Evolutionary conservation across 2,888 invertebrate species (phyloP), one percentile per base, ranked within the genome.

Genomic region (Ischnus inquisitorius): DNA sequence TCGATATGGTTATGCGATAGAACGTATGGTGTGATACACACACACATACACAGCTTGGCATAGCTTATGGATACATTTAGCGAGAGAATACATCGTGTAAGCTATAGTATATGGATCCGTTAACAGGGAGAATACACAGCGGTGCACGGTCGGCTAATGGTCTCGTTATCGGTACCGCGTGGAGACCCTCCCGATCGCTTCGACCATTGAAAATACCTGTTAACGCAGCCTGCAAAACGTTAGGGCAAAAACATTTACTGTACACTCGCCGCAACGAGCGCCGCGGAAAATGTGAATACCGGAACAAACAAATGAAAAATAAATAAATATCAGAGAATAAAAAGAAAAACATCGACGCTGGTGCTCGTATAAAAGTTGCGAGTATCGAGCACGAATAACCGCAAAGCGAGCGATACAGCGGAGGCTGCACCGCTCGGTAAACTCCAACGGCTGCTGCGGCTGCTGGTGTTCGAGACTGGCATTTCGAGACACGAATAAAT

Each of bases 121-220:
- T 80, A 83, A 80, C 83, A 76, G 83, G 83, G 67, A 74, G 64
- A 64, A 79, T 72, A 77, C 80, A 80, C 80, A 72, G 84, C 81
- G 79, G 8, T 77, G 79, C 72, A 71, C 76, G 80, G 62, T 82
- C 82, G 80, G 83, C 84, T 87, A 87, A 86, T 87, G 87, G 86
- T 87, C 87, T 87, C 86, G 87, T 87, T 87, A 87, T 87, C 83
- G 80, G 77, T 68, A 77, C 48, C 64, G 65, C 57, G 41, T 62
- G 46, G 25, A 60, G 72, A 77, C 77, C 34, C 83, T 54, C 72
- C 80, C 79, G 76, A 74, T 80, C 77, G 76, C 60, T 76, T 67
- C 62, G 79, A 62, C 28, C 77, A 54, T 68, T 77, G 72, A 72
- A 83, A 80, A 80, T 83, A 77, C 72, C 72, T 74, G 72, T 72